Evolutionary conservation across 2,113 vertebrate genomes (phyloP).

Genomic region (Alethe castanea): DNA sequence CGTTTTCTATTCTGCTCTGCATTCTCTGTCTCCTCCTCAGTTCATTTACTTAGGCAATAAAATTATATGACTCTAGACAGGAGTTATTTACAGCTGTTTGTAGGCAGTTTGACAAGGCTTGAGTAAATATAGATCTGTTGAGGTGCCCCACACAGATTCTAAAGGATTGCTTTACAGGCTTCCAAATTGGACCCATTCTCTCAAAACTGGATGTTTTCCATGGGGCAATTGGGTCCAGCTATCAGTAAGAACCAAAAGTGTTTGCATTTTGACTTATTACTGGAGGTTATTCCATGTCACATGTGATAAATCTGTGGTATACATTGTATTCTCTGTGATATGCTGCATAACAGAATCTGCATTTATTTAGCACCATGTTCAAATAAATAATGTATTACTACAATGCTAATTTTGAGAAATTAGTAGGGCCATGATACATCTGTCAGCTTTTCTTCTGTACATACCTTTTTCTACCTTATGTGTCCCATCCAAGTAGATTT

Average conservation of each 20-base stretch:
- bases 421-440: background rate
- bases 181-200: background rate
- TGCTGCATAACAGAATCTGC: background rate
- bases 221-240: background rate
- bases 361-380: background rate
- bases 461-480: background rate
- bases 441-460: background rate
- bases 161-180: background rate
- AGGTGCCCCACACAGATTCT: background rate
- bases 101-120: background rate
- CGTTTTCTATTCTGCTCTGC: background rate
- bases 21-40: background rate
- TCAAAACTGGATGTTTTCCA: background rate
- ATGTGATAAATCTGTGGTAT: background rate
- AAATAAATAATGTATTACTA: background rate
- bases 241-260: background rate
- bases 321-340: background rate
- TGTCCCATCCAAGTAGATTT: background rate
- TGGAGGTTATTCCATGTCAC: background rate
- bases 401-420: background rate
- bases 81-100: background rate
- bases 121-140: background rate
- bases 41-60: background rate
- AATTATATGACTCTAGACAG: background rate
- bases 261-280: constrained; percentile 21